Percentiles rank a stretch among this genome's conserved stretches.
These are phyloP conservation scores for Empis stercorea DNA, from an alignment of 2,888 invertebrate genomes.

Conservation along the genomic window DNA sequence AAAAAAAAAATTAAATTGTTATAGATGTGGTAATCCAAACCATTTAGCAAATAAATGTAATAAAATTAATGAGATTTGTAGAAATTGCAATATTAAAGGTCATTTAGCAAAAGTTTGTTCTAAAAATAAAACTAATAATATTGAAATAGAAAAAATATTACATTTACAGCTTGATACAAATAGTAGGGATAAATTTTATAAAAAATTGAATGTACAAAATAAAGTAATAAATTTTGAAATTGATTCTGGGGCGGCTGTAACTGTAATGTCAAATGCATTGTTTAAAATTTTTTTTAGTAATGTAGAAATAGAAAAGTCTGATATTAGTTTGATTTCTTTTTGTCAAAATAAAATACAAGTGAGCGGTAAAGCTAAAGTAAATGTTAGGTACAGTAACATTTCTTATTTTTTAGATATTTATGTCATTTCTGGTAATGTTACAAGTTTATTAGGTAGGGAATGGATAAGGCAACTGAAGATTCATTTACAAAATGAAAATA, in stretches of 20 bases:
- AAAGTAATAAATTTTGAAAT: background rate
- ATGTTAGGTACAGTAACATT: background rate
- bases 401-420: background rate
- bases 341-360: background rate
- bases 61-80: background rate
- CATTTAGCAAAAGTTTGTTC: background rate
- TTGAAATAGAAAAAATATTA: background rate
- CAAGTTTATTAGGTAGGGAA: background rate
- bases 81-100: background rate
- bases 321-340: background rate
- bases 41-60: background rate
- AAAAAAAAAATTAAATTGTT: background rate
- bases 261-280: background rate
- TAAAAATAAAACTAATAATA: background rate
- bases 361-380: background rate
- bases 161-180: background rate
- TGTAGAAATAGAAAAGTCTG: conserved; percentile 9
- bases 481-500: background rate
- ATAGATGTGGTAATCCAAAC: background rate
- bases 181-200: background rate
- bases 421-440: background rate
- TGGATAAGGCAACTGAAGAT: background rate
- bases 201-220: background rate
- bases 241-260: background rate
- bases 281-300: background rate